Conservation (phyloP, 2,888 invertebrate genomes). For the Lithophane leautieri region DNA sequence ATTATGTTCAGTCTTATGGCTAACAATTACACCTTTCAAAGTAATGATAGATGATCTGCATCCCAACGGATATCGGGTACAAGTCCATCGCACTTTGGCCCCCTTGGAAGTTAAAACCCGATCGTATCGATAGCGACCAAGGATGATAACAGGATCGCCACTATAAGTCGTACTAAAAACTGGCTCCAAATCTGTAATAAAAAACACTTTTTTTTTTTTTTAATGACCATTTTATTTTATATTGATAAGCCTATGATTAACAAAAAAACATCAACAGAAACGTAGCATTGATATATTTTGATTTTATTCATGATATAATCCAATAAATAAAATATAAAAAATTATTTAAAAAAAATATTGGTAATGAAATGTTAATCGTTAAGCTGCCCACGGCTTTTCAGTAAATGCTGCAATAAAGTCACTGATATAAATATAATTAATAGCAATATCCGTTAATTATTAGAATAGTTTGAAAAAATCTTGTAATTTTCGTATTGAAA, state of each 20-base stretch:
- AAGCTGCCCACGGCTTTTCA: not conserved
- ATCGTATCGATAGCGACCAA: conserved; percentile 46
- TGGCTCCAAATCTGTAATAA: conserved; percentile 31
- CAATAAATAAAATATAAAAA: too few species aligned
- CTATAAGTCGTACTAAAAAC: conserved; percentile 42
- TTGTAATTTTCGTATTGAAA: not conserved
- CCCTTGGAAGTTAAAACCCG: conserved; percentile 32
- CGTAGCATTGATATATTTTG: too few species aligned
- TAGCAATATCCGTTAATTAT: not conserved
- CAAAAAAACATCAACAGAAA: not conserved
- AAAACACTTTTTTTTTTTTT: not conserved
- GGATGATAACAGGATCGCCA: conserved; percentile 46
- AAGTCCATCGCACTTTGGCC: conserved; percentile 45
- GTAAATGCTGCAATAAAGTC: not conserved
- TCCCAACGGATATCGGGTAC: conserved; percentile 18
- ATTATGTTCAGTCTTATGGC: conserved; percentile 32
- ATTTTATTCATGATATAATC: too few species aligned
- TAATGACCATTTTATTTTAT: too few species aligned
- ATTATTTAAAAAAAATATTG: too few species aligned
- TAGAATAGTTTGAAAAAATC: not conserved
- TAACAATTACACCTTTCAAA: conserved; percentile 22
- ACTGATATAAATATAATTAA: not conserved
- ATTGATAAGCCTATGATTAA: not conserved
- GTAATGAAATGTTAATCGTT: too few species aligned
- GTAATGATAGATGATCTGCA: conserved; percentile 41